Evolutionary conservation across 2,797 vertebrate species (phyloP).

Genomic region (Gymnoscopelus microlampas): DNA sequence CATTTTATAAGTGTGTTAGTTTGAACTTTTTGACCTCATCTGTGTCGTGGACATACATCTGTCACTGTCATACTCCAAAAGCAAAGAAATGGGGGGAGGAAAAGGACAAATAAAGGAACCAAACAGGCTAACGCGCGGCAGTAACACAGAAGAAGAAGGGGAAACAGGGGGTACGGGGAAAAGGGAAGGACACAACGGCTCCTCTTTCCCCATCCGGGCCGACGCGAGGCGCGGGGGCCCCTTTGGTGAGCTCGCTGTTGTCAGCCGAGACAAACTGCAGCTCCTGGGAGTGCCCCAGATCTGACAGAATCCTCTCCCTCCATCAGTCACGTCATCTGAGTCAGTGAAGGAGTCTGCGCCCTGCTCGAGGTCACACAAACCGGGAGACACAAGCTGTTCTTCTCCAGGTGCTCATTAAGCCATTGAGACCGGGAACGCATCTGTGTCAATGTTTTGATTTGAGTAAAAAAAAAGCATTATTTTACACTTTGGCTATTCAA

Average conservation of each 20-base stretch:
- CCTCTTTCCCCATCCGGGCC: slow-evolving; percentile 86
- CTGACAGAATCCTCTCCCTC: slow-evolving; percentile 85
- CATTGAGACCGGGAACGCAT: no score
- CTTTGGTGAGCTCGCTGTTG: slow-evolving; percentile 88
- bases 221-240: slow-evolving; percentile 85
- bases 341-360: slow-evolving; percentile 79
- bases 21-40: neutral
- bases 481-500: no score
- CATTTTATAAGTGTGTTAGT: neutral
- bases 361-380: slow-evolving; percentile 83
- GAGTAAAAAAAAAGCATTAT: no score
- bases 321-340: slow-evolving; percentile 83
- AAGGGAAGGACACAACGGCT: slow-evolving; percentile 60
- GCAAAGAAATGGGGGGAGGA: neutral
- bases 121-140: slow-evolving; percentile 7
- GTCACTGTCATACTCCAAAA: no score
- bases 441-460: no score
- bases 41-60: neutral
- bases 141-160: slow-evolving; percentile 31
- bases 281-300: slow-evolving; percentile 95
- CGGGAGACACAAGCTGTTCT: slow-evolving; percentile 86
- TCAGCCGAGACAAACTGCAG: slow-evolving; percentile 95
- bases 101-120: slow-evolving; percentile 23
- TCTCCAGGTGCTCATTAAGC: slow-evolving; percentile 87
- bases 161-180: neutral